Conservation (phyloP, 2,797 vertebrate genomes). For the Tiaroga cobitis region DNA sequence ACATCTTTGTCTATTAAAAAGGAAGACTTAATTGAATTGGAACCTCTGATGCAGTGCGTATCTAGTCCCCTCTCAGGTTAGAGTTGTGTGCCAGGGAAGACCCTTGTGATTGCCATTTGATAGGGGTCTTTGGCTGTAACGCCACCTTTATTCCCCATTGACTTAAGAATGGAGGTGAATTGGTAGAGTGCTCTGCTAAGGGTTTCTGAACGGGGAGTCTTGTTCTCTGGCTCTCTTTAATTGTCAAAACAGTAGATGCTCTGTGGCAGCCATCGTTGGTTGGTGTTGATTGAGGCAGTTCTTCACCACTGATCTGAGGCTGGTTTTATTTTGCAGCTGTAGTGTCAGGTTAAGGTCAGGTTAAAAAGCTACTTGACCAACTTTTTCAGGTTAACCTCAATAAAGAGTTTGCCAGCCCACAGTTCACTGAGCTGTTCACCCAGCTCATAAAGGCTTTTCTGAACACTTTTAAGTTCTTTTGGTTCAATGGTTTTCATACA, state of each 20-base stretch:
- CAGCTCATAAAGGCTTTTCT: neutral
- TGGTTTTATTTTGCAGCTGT: slow-evolving; percentile 48
- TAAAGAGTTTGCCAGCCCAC: slow-evolving; percentile 1
- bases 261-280: slow-evolving; percentile 43
- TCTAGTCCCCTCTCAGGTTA: neutral
- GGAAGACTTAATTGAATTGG: neutral
- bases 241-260: slow-evolving; percentile 56
- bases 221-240: slow-evolving; percentile 59
- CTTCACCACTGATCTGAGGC: slow-evolving; percentile 53
- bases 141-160: slow-evolving; percentile 37
- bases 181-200: slow-evolving; percentile 55
- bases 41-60: neutral
- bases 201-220: slow-evolving; percentile 54
- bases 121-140: slow-evolving; percentile 38
- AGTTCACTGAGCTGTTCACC: neutral
- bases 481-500: neutral
- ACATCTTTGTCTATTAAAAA: neutral
- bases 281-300: slow-evolving; percentile 51
- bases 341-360: slow-evolving; percentile 36
- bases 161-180: slow-evolving; percentile 52
- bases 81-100: slow-evolving; percentile 14
- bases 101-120: slow-evolving; percentile 17
- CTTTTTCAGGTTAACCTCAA: slow-evolving; percentile 29
- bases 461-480: neutral
- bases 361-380: slow-evolving; percentile 26